Percentiles rank a stretch among this genome's conserved stretches.
Evolutionary conservation across 2,113 vertebrate genomes (phyloP).

Genomic region (Speoplatyrhinus poulsoni): DNA sequence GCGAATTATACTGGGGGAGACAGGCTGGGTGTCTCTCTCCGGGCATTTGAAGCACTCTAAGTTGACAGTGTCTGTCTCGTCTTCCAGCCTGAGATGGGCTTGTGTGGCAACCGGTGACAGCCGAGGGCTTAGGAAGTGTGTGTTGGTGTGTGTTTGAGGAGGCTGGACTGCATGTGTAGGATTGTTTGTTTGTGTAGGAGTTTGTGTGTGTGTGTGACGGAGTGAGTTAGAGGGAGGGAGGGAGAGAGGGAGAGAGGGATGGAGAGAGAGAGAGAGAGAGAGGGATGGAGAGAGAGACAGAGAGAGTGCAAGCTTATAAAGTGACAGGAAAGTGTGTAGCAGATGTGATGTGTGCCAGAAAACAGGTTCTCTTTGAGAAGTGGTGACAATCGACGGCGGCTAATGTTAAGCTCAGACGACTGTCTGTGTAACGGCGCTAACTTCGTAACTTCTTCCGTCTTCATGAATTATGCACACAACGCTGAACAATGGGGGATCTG

Average conservation of each 20-base stretch:
- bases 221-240: conserved; percentile 42
- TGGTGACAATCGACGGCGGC: conserved; percentile 67
- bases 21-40: conserved; percentile 74
- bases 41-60: conserved; percentile 77
- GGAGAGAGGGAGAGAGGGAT: too few species aligned
- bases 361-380: conserved; percentile 68
- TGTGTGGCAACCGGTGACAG: conserved; percentile 78
- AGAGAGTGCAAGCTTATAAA: not conserved
- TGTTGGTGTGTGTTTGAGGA: conserved; percentile 56
- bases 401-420: conserved; percentile 61
- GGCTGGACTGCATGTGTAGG: conserved; percentile 18
- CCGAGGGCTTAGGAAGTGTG: conserved; percentile 76
- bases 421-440: too few species aligned
- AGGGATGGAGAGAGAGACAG: too few species aligned
- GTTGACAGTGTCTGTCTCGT: conserved; percentile 79
- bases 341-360: conserved; percentile 32
- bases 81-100: conserved; percentile 75
- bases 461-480: too few species aligned
- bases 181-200: conserved; percentile 30
- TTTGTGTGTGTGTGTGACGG: conserved; percentile 55
- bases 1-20: conserved; percentile 75
- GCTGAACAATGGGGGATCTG: too few species aligned
- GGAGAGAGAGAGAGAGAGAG: too few species aligned
- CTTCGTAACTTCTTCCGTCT: too few species aligned
- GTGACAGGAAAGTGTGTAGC: conserved; percentile 1